These are phyloP conservation scores for Euura lappo DNA, from an alignment of 1,140 invertebrate genomes.

Conservation along the genomic window DNA sequence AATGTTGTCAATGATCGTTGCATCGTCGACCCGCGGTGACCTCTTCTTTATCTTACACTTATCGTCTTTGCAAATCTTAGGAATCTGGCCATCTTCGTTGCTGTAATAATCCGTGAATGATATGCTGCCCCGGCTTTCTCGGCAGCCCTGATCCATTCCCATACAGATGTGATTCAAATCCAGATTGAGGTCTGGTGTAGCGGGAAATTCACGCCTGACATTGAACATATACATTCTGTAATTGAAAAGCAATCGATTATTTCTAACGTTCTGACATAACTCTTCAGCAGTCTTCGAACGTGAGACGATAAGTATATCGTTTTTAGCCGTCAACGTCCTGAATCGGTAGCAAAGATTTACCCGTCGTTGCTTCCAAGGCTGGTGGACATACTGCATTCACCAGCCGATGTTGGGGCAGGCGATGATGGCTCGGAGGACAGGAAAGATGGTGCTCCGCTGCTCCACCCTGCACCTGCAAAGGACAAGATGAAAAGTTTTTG, in stretches of 20 bases:
- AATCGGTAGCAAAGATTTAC: conserved; percentile 49
- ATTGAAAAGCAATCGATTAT: conserved; percentile 20
- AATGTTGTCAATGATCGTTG: conserved; percentile 31
- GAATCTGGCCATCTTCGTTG: conserved; percentile 56
- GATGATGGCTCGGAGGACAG: conserved; percentile 73
- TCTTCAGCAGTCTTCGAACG: not conserved
- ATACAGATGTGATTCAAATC: conserved; percentile 66
- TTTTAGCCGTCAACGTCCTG: conserved; percentile 19
- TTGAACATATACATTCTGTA: conserved; percentile 48
- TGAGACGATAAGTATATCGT: not conserved
- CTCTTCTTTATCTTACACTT: conserved; percentile 20
- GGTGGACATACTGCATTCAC: conserved; percentile 68
- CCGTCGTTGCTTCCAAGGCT: conserved; percentile 69
- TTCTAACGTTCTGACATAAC: not conserved
- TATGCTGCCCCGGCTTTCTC: conserved; percentile 56
- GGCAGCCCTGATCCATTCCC: conserved; percentile 62
- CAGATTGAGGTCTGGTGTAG: conserved; percentile 62
- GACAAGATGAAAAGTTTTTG: conserved; percentile 3
- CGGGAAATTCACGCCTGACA: conserved; percentile 61
- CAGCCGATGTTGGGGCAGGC: conserved; percentile 66
- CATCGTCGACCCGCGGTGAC: conserved; percentile 26
- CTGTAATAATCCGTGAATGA: conserved; percentile 61
- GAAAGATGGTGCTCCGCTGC: conserved; percentile 65
- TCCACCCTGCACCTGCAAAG: conserved; percentile 57
- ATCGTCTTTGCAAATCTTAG: conserved; percentile 33